Base-by-base conservation (phyloP, 1,140 invertebrate genomes). In the Planococcus citri region DNA sequence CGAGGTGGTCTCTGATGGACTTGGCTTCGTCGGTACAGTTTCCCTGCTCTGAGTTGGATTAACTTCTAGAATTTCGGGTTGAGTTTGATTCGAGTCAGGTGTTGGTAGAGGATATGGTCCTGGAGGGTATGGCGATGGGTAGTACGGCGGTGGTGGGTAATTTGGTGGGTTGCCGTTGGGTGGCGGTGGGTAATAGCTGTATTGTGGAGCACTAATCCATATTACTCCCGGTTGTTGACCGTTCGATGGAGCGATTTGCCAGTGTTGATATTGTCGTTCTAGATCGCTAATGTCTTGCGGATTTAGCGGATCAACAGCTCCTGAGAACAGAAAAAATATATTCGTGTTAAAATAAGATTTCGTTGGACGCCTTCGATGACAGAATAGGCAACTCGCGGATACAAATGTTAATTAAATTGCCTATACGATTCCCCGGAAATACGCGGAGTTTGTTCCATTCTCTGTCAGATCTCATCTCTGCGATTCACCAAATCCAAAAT, bases 191-290 rank as follows among this genome's bases (percentile, higher is more conserved):
- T 73, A 72, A 68, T 70, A 70, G 25, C 69, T 69, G 73, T 72
- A 70, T 74, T 74, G 37, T 73, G 76, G 72, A 75, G 75, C 71
- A 69, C 74, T 69, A 74, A 74, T 76, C 75, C 70, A 79, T 0
- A 70, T 77, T 71, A 27, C 78, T 51, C 38, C 79, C 74, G 9
- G 75, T 25, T 27, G 74, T 72, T 68, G 76, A 74, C 78, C 77
- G 75, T 25, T 67, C 38, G 41, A 74, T 72, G 64, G 73, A 10
- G 75, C 75, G 9, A 75, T 75, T 71, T 75, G 75, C 75, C 73
- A 75, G 38, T 75, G 75, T 70, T 75, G 75, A 10, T 75, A 74
- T 70, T 72, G 71, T 21, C 71, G 71, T 58, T 69, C 37, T 10
- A 64, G 61, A 60, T 71, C 69, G 27, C n/a, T 71, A 22, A 64